phyloP scores from a whole-genome alignment of 53 echinoderm and acorn worm genomes.

The Patiria pectinifera region DNA sequence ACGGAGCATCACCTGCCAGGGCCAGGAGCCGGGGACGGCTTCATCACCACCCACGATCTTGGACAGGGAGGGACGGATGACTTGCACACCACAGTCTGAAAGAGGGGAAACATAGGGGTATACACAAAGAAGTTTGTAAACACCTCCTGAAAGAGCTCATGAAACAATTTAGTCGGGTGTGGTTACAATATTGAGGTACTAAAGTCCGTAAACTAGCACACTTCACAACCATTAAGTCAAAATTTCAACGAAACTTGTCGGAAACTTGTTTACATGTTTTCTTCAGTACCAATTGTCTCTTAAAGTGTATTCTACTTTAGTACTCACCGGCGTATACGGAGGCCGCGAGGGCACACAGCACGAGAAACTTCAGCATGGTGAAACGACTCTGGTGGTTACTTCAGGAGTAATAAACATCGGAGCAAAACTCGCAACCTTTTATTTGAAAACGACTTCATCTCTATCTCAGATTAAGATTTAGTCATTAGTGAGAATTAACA shows the following conservation, averaged over 20 bases:
- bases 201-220: too few species aligned
- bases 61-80: constrained; percentile 43
- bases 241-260: too few species aligned
- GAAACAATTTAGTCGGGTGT: too few species aligned
- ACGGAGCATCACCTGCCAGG: constrained; percentile 85
- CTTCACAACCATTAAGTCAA: too few species aligned
- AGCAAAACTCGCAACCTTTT: constrained; percentile 4
- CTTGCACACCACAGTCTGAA: constrained; percentile 68
- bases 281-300: too few species aligned
- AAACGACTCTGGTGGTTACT: neutral
- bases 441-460: neutral
- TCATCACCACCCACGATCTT: constrained; percentile 82
- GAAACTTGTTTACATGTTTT: too few species aligned
- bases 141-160: too few species aligned
- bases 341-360: constrained; percentile 42
- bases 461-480: too few species aligned
- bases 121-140: too few species aligned
- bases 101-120: neutral
- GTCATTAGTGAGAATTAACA: too few species aligned
- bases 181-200: too few species aligned
- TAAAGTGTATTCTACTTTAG: too few species aligned
- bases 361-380: constrained; percentile 43
- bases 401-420: neutral
- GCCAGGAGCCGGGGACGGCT: constrained; percentile 82
- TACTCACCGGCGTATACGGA: constrained; percentile 45